Conservation (phyloP, 2,113 vertebrate species). For the Hippopotamus amphibius region DNA sequence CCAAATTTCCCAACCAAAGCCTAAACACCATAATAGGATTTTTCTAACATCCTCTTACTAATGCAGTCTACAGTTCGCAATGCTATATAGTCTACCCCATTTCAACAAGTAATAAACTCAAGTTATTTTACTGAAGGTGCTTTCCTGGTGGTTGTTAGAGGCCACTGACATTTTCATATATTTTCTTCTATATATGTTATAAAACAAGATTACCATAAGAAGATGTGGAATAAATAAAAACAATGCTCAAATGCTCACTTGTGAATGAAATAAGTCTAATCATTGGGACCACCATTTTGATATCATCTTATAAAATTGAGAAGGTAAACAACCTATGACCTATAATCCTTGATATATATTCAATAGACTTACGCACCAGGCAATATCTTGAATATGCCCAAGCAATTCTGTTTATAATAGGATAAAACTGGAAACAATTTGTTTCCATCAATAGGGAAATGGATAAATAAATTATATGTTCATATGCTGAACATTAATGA, state of each 20-base stretch:
- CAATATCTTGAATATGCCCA: not conserved
- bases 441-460: not conserved
- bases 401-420: not conserved
- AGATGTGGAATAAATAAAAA: not conserved
- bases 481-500: not conserved
- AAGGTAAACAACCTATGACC: not conserved
- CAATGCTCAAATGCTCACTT: not conserved
- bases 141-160: not conserved
- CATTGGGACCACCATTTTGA: not conserved
- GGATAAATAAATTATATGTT: not conserved
- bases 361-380: not conserved
- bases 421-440: not conserved
- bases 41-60: not conserved
- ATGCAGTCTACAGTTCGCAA: not conserved
- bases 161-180: not conserved
- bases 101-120: not conserved
- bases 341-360: not conserved
- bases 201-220: not conserved
- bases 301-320: not conserved
- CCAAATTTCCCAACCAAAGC: not conserved
- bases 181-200: not conserved
- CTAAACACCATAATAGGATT: not conserved
- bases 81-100: not conserved
- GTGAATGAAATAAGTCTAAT: not conserved
- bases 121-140: not conserved